Base-by-base conservation (phyloP, 2,888 invertebrate species). In the Tinea pellionella region DNA sequence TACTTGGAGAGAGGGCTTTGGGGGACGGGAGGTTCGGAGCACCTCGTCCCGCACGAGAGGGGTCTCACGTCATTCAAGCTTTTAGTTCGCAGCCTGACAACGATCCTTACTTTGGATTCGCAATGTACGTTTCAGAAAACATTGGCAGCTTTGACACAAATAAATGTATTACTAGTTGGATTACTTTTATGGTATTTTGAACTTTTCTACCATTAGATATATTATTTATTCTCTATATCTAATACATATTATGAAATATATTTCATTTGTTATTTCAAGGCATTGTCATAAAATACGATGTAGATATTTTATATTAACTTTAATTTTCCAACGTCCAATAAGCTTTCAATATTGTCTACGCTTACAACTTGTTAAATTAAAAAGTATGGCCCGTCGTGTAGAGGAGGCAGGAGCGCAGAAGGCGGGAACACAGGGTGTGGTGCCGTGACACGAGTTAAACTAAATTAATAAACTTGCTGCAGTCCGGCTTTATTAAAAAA, bases 401-500 rank as follows among this genome's bases (percentile, higher is more conserved):
- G 53, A 37, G 43, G 59, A 32, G 30, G 51, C 29, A 29, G 59
- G 59, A n/a, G 16, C 13, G 59, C 58, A n/a, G 59, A 15, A 16
- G 42, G 59, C 59, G 43, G 53, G 16, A 24, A 30, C 63, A 61
- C 56, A 58, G 62, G 63, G 66, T 65, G 68, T 69, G 69, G 67
- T 66, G 74, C 74, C 78, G 78, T 82, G 83, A 81, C 84, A 84
- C 79, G 75, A 82, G 81, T 86, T 83, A 81, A 82, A 78, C 80
- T 82, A 85, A 86, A 86, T 87, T 86, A 86, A 87, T 86, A 87
- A 84, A 86, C 83, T 84, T 81, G 80, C 85, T 78, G 74, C 80
- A 78, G 78, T 79, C 77, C 68, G 73, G 80, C 81, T 87, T 85
- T 87, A 86, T 86, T 86, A 86, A 86, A 87, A 87, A 87, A 86